Conservation (phyloP, 2,797 vertebrate genomes). For the Chaetodon trifasciatus region DNA sequence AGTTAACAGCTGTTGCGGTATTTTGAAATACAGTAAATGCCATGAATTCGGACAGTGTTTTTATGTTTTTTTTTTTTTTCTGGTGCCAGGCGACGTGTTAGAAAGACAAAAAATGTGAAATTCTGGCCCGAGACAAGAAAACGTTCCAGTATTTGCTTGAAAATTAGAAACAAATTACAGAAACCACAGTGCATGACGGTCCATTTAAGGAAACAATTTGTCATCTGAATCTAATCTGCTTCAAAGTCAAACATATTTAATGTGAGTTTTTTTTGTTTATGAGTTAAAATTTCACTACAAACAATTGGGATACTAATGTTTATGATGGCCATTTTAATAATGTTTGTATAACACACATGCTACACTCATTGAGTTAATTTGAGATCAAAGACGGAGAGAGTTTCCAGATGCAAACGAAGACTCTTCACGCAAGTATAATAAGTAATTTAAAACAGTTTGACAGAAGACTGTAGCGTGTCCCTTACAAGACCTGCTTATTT, state of each 20-base stretch:
- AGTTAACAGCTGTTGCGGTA: slow-evolving; percentile 62
- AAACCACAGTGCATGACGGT: slow-evolving; percentile 41
- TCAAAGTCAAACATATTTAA: slow-evolving; percentile 38
- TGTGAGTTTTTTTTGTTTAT: slow-evolving; percentile 17
- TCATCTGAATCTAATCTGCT: slow-evolving; percentile 52
- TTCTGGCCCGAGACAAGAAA: slow-evolving; percentile 10
- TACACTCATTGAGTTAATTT: slow-evolving; percentile 24
- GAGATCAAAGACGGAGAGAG: slow-evolving; percentile 44
- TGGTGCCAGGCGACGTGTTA: slow-evolving; percentile 4
- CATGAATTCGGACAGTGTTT: slow-evolving; percentile 30
- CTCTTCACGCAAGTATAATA: slow-evolving; percentile 41
- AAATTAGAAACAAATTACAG: slow-evolving; percentile 49
- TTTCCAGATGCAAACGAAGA: slow-evolving; percentile 52
- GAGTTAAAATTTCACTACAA: slow-evolving; percentile 8
- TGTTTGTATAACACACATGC: slow-evolving; percentile 33
- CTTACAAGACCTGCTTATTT: slow-evolving; percentile 75
- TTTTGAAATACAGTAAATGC: slow-evolving; percentile 56
- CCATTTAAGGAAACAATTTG: slow-evolving; percentile 43
- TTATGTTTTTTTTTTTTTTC: slow-evolving; percentile 3
- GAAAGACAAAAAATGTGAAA: slow-evolving; percentile 23
- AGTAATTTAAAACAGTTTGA: slow-evolving; percentile 57
- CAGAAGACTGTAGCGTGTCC: slow-evolving; percentile 61
- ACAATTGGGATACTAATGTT: slow-evolving; percentile 26
- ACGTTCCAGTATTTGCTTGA: slow-evolving; percentile 19
- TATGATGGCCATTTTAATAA: slow-evolving; percentile 45